Conservation (phyloP, 30 jellyfish, hydroid and myxozoan genomes). For the Aurelia aurita region DNA sequence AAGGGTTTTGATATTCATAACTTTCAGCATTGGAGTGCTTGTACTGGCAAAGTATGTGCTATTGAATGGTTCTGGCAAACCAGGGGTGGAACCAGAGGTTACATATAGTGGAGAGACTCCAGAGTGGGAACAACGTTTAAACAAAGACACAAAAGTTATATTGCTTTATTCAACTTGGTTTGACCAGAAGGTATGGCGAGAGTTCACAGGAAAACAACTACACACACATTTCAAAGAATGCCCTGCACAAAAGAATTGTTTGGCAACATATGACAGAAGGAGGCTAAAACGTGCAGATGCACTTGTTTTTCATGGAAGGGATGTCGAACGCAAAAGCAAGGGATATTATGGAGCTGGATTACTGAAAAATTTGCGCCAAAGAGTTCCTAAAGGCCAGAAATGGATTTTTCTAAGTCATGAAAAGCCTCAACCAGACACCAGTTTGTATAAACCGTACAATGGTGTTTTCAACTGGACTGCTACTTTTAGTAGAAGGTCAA, state of each 20-base stretch:
- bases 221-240: conserved; percentile 53
- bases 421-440: conserved; percentile 55
- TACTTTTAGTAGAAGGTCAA: conserved; percentile 80
- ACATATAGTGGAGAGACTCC: neutral
- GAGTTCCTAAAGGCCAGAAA: conserved; percentile 67
- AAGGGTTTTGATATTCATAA: too few species aligned
- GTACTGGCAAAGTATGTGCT: too few species aligned
- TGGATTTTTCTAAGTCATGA: conserved; percentile 97
- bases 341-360: conserved; percentile 42
- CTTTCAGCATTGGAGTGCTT: too few species aligned
- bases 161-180: conserved; percentile 83
- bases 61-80: too few species aligned
- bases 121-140: conserved; percentile 41
- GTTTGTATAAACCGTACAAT: conserved; percentile 71
- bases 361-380: conserved; percentile 35
- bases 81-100: neutral
- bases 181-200: conserved; percentile 61
- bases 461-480: conserved; percentile 95
- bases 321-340: conserved; percentile 28
- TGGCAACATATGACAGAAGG: conserved; percentile 74
- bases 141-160: conserved; percentile 50
- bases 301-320: conserved; percentile 88
- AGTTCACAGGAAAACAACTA: conserved; percentile 29
- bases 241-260: conserved; percentile 68
- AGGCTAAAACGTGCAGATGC: conserved; percentile 68